Base-by-base conservation (phyloP, 23 tunicate species). In the Oikopleura albicans region DNA sequence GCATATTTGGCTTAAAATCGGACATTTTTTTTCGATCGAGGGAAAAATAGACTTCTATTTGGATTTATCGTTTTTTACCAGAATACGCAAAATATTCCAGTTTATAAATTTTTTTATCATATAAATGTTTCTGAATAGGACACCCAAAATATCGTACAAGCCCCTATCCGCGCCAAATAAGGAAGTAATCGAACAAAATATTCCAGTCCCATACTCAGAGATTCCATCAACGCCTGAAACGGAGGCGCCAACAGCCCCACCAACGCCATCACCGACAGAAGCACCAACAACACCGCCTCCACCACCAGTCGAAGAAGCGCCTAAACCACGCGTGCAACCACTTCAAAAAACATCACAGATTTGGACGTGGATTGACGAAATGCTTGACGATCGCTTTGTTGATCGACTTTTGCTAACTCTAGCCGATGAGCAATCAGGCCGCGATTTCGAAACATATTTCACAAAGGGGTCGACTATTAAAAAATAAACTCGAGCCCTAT, bases 271-370 rank as follows among this genome's bases (percentile, higher is more conserved):
- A 2, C 79, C 63, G 63, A 49, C 63, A 49, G 22, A 12, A 49
- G 63, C 22, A 8, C 79, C 36, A 29, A 71, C 79, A 27, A 71
- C 79, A 31, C 4, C 2, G 2, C 34, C 79, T 4, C 33, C 36
- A 22, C 79, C 79, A 29, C 4, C 4, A 4, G 36, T 37, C 4
- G 2, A 34, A 4, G 79, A 27, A 71, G 79, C 37, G 4, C 63
- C 63, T 8, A 12, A 49, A 8, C 33, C 37, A 71, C 33, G 79
- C 4, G 79, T 71, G 79, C 34, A 71, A 12, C 79, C 79, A 2
- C 79, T 71, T 2, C 79, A 71, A 29, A 71, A 71, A 71, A 71
- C 79, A 16, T 71, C 79, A 16, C 79, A 71, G 31, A 71, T 71
- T 16, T 71, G 79, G 79, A 71, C 36, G 33, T 71, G 79, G 79